A percentile compares a stretch with the other conserved stretches of the same genome.
phyloP scores from a whole-genome alignment of 2,888 invertebrate species.

The Lacanobia wlatinum region DNA sequence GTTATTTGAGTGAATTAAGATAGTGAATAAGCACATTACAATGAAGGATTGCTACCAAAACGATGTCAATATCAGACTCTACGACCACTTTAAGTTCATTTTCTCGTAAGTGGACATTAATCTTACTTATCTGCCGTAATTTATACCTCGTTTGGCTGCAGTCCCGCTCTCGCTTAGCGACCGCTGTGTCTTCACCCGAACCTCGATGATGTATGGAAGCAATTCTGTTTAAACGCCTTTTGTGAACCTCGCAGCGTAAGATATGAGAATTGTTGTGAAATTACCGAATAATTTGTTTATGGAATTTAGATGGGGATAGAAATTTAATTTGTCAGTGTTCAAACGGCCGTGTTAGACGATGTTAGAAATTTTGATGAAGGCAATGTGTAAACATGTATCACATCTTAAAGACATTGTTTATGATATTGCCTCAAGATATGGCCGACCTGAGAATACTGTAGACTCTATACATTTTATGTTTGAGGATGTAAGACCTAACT shows the following conservation, averaged over 20 bases:
- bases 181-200: slow-evolving; percentile 31
- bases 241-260: slow-evolving; percentile 59
- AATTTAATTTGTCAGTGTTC: slow-evolving; percentile 60
- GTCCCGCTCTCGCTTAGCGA: slow-evolving; percentile 38
- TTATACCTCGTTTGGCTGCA: slow-evolving; percentile 55
- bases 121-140: slow-evolving; percentile 57
- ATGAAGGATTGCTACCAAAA: slow-evolving; percentile 34
- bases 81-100: slow-evolving; percentile 47
- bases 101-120: slow-evolving; percentile 63
- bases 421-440: slow-evolving; percentile 26
- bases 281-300: slow-evolving; percentile 65
- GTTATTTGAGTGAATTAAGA: slow-evolving; percentile 17
- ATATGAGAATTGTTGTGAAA: slow-evolving; percentile 69
- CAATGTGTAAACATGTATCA: slow-evolving; percentile 17
- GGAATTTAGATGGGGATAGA: slow-evolving; percentile 54
- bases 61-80: slow-evolving; percentile 44
- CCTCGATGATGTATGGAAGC: slow-evolving; percentile 71
- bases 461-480: slow-evolving; percentile 29
- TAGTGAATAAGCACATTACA: slow-evolving; percentile 38
- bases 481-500: slow-evolving; percentile 38
- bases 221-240: slow-evolving; percentile 73
- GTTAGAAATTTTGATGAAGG: slow-evolving; percentile 43
- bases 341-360: slow-evolving; percentile 28
- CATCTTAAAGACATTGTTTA: slow-evolving; percentile 22
- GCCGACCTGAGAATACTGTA: slow-evolving; percentile 18